Evolutionary conservation across 2,888 invertebrate genomes (phyloP), one percentile per base, ranked within the genome.

Genomic region (Latrodectus elegans): DNA sequence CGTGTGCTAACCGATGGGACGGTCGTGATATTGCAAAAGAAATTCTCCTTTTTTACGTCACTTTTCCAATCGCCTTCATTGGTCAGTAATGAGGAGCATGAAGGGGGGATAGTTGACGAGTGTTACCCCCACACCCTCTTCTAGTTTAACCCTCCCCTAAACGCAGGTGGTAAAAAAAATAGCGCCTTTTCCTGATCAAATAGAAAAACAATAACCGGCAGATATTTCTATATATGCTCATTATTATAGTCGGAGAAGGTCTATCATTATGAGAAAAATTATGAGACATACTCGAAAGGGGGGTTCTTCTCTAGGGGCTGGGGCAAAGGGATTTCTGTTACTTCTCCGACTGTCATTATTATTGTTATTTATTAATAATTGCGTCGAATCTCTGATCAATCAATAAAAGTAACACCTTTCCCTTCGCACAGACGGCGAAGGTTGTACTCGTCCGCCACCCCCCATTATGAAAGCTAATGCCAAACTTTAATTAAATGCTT

Each of bases 321-420:
- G 67, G 68, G 77, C 22, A 51, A 64, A 38, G 17, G 67, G n/a
- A 17, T 79, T 76, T 49, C 53, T 64, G 12, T 77, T 73, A 49
- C 52, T 52, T 78, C 70, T 70, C 11, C 67, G 38, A 68, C 81
- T 87, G 80, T 26, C 72, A 72, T 72, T 82, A 77, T 81, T 81
- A 81, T 87, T 81, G 80, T 85, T 81, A 81, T 87, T 81, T 87
- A 77, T 87, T 87, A 82, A 87, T 87, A 87, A 87, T 73, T 67
- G 64, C 76, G 65, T 53, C 12, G 71, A 53, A 80, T 72, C 71
- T 72, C 86, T 81, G 86, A 87, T 87, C 86, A 87, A 87, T 87
- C 86, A 87, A 87, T 87, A 87, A 87, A 77, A 72, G 86, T 81
- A 87, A 87, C 86, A 87, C 86, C 86, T 87, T 76, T 72, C 73